A percentile compares a stretch with the other conserved stretches of the same genome.
Evolutionary conservation across 1,140 invertebrate genomes (phyloP).

Genomic region (Phenacoccus solenopsis): DNA sequence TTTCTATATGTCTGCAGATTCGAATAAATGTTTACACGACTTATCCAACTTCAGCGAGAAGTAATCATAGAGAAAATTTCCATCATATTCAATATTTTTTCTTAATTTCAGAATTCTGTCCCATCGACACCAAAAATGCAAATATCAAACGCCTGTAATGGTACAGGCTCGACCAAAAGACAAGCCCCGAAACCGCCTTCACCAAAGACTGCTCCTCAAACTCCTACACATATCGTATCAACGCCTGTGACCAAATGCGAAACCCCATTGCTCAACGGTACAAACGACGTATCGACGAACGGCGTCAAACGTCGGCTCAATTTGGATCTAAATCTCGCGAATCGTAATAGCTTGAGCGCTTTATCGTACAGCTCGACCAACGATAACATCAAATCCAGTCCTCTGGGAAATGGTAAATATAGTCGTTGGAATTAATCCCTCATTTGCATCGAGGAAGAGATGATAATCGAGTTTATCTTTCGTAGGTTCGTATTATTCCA

Average conservation of each 20-base stretch:
- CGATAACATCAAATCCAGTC: background rate
- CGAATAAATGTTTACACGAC: too few species aligned
- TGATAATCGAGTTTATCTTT: too few species aligned
- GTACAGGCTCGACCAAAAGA: constrained; percentile 22
- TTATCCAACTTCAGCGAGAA: too few species aligned
- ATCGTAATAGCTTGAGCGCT: background rate
- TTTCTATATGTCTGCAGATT: too few species aligned
- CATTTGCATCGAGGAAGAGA: too few species aligned
- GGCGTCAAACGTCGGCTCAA: background rate
- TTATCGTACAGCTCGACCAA: background rate
- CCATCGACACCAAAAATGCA: constrained; percentile 25
- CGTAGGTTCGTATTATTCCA: background rate
- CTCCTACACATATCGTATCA: background rate
- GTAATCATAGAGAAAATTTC: too few species aligned
- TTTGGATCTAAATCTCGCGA: background rate
- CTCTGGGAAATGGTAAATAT: background rate
- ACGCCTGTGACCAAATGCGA: background rate
- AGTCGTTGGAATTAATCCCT: background rate
- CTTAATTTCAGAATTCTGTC: background rate
- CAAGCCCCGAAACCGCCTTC: constrained; percentile 26
- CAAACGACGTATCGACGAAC: too few species aligned
- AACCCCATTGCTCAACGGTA: background rate
- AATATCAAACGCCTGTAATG: constrained; percentile 26
- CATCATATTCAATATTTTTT: too few species aligned
- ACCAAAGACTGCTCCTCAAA: background rate